phyloP scores from a whole-genome alignment of 2,888 invertebrate genomes.

The Lottia scabra region DNA sequence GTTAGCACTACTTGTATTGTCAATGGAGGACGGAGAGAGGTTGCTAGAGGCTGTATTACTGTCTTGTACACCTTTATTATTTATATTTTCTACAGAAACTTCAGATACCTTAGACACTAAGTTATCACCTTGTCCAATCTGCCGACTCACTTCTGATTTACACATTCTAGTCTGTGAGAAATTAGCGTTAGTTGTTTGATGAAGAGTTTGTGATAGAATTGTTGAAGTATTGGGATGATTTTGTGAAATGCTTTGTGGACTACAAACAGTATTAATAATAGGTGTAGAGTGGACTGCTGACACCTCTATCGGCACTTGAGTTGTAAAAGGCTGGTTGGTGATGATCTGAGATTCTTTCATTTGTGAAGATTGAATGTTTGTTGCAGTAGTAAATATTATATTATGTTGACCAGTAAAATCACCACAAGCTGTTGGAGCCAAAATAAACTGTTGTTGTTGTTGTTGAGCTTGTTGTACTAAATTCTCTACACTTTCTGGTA shows the following conservation, averaged over 20 bases:
- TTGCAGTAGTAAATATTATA: too few relatives aligned
- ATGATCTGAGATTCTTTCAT: neutral
- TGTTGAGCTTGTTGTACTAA: too few relatives aligned
- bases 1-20: neutral
- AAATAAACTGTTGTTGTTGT: too few relatives aligned
- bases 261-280: neutral
- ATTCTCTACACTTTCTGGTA: neutral
- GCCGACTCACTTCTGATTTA: too few relatives aligned
- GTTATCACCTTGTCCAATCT: too few relatives aligned
- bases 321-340: neutral
- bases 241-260: neutral
- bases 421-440: too few relatives aligned
- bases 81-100: neutral
- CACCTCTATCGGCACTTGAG: neutral
- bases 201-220: too few relatives aligned
- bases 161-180: too few relatives aligned
- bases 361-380: neutral
- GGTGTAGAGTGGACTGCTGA: constrained; percentile 7
- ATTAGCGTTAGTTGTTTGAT: too few relatives aligned
- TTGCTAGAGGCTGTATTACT: neutral
- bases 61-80: neutral
- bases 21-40: neutral
- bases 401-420: too few relatives aligned
- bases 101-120: neutral
- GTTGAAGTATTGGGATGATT: constrained; percentile 12